Evolutionary conservation across 2,888 invertebrate genomes (phyloP).

Genomic region (Scelioninae gen. 1): DNA sequence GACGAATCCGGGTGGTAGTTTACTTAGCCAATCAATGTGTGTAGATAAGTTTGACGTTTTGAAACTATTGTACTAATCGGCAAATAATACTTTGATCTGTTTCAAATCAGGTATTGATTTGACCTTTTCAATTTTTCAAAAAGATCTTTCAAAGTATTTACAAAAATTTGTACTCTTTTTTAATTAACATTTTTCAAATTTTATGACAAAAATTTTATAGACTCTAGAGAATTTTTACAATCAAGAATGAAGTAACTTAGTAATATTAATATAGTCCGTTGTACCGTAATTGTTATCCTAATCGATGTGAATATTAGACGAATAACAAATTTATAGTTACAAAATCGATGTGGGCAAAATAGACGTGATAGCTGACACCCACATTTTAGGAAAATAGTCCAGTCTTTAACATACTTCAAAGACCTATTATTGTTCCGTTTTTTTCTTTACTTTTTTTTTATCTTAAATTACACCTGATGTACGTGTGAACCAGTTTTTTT

Average conservation of each 20-base stretch:
- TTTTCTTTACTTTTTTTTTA: constrained; percentile 22
- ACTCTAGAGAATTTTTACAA: constrained; percentile 34
- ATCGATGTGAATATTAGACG: constrained; percentile 57
- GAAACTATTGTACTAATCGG: constrained; percentile 25
- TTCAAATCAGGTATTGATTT: constrained; percentile 40
- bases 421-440: constrained; percentile 42
- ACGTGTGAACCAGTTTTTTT: constrained; percentile 62
- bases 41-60: constrained; percentile 56
- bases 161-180: neutral
- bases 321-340: constrained; percentile 41
- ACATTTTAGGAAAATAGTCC: constrained; percentile 61
- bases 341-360: constrained; percentile 54
- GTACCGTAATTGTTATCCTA: constrained; percentile 53
- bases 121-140: constrained; percentile 13
- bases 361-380: constrained; percentile 53
- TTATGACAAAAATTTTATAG: constrained; percentile 35
- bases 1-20: constrained; percentile 59
- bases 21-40: constrained; percentile 58
- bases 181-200: neutral
- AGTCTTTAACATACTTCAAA: constrained; percentile 58
- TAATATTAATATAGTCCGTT: constrained; percentile 43
- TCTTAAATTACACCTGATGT: constrained; percentile 56
- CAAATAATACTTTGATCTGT: constrained; percentile 36
- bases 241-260: constrained; percentile 59
- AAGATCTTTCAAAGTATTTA: neutral